A percentile compares a stretch with the other conserved stretches of the same genome.
Evolutionary conservation across 2,113 vertebrate genomes (phyloP).

Genomic region (Junco hyemalis): DNA sequence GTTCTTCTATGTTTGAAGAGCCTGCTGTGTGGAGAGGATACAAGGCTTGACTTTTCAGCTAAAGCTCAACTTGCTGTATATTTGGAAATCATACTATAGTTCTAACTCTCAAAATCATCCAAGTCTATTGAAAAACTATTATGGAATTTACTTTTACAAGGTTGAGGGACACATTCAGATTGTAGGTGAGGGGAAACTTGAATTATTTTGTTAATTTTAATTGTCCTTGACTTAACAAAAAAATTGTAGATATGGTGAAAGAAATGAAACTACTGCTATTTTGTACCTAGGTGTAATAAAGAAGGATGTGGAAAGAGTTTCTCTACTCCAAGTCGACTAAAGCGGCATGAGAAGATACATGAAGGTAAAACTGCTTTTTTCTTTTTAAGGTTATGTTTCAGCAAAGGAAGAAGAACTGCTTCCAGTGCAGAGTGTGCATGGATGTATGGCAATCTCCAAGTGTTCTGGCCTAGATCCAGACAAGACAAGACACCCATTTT

Average conservation of each 20-base stretch:
- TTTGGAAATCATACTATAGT: neutral
- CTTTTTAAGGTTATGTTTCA: neutral
- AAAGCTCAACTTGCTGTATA: neutral
- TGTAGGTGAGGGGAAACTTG: neutral
- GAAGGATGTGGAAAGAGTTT: constrained; percentile 82
- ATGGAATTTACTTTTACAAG: neutral
- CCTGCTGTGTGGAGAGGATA: neutral
- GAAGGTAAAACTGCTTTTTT: constrained; percentile 71
- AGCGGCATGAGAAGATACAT: constrained; percentile 82
- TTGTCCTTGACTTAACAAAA: neutral
- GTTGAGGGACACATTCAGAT: neutral
- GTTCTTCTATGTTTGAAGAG: neutral
- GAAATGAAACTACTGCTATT: neutral
- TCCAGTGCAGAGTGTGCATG: neutral
- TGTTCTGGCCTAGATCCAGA: neutral
- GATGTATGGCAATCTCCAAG: neutral
- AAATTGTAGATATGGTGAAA: rapidly evolving
- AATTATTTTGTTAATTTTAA: neutral
- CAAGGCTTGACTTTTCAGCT: neutral
- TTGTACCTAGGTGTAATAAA: constrained; percentile 77
- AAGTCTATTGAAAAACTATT: neutral
- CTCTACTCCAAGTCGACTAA: constrained; percentile 72
- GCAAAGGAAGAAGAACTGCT: neutral
- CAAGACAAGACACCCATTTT: rapidly evolving
- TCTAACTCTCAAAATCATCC: neutral